These are phyloP conservation scores for Bombus affinis DNA, from an alignment of 1,140 invertebrate species.

Conservation along the genomic window DNA sequence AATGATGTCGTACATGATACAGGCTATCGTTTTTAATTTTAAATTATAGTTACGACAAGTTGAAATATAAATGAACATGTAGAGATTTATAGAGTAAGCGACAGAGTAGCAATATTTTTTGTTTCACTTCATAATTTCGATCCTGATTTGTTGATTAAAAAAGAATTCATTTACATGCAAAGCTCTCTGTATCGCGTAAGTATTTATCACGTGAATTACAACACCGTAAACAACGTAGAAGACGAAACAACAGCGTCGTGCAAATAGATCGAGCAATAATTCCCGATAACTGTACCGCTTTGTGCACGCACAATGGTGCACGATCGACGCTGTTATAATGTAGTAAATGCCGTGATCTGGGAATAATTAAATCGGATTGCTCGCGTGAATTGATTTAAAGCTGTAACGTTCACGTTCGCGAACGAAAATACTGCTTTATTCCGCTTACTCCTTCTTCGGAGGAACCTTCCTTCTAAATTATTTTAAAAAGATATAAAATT, in stretches of 20 bases:
- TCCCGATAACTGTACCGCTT: conserved; percentile 34
- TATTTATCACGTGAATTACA: not conserved
- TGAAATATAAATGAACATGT: too few species aligned
- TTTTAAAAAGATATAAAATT: not conserved
- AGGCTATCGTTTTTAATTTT: too few species aligned
- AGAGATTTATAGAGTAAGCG: too few species aligned
- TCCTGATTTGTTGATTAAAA: not conserved
- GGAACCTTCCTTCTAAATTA: not conserved
- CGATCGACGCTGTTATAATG: conserved; percentile 19
- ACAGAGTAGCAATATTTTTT: too few species aligned
- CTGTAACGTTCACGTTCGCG: conserved; percentile 7
- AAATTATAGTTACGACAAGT: too few species aligned
- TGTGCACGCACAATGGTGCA: conserved; percentile 18
- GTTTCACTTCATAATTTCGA: not conserved
- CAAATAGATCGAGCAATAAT: conserved; percentile 22
- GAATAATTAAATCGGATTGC: conserved; percentile 19
- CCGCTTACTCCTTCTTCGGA: not conserved
- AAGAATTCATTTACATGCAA: not conserved
- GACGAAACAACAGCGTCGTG: not conserved
- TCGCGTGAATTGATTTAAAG: conserved; percentile 24
- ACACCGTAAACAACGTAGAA: conserved; percentile 1
- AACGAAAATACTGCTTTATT: not conserved
- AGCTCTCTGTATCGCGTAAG: not conserved
- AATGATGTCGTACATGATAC: too few species aligned
- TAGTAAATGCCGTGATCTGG: conserved; percentile 34